Evolutionary conservation across 2,888 invertebrate genomes (phyloP).

Genomic region (Melinaea marsaeus): DNA sequence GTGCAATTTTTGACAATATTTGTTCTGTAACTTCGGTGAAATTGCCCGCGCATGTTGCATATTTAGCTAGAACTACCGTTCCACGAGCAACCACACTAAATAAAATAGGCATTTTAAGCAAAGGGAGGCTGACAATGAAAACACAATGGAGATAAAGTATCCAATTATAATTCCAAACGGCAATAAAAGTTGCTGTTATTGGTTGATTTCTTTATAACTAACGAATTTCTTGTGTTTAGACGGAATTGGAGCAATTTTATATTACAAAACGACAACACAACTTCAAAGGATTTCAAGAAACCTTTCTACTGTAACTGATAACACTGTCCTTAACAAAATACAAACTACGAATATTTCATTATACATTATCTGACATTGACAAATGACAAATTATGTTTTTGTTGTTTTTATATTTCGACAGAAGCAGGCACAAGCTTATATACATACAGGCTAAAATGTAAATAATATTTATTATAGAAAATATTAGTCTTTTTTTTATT

Average conservation of each 20-base stretch:
- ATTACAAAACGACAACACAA: not conserved
- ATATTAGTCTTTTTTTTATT: too few relatives aligned
- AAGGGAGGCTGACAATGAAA: constrained; percentile 23
- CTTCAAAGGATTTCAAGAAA: not conserved
- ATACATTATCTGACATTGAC: not conserved
- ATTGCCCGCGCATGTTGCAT: constrained; percentile 95
- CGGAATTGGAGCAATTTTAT: not conserved
- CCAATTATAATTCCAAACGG: constrained; percentile 6
- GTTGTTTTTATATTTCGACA: too few relatives aligned
- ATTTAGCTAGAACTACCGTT: constrained; percentile 90
- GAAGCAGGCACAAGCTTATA: too few relatives aligned
- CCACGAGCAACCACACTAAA: constrained; percentile 94
- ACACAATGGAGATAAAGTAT: constrained; percentile 13
- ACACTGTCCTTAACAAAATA: not conserved
- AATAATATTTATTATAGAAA: too few relatives aligned
- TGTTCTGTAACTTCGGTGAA: constrained; percentile 96
- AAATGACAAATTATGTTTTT: not conserved
- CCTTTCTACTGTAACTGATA: not conserved
- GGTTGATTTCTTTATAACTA: constrained; percentile 2
- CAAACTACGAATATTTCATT: not conserved
- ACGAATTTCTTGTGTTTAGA: too few relatives aligned
- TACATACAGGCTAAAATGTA: too few relatives aligned
- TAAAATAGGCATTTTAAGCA: constrained; percentile 88
- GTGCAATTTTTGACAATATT: constrained; percentile 90
- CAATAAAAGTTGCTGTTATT: not conserved